Evolutionary conservation across 2,113 vertebrate genomes (phyloP).

Genomic region (Catharus bicknelli): DNA sequence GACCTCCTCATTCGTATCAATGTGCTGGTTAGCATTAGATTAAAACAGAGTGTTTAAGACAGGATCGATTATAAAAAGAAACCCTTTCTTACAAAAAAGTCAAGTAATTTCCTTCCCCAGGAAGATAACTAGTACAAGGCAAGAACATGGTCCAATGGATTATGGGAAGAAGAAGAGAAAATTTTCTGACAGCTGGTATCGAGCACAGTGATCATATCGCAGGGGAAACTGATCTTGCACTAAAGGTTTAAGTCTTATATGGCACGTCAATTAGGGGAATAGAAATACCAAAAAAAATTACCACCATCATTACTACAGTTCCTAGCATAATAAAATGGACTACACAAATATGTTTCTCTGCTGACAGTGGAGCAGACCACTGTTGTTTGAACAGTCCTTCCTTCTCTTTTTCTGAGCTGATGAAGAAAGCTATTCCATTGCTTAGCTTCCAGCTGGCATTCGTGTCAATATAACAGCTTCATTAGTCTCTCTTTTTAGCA

Average conservation of each 20-base stretch:
- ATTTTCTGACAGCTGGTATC: not conserved
- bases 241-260: not conserved
- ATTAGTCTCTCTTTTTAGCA: conserved; percentile 46
- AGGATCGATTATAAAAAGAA: not conserved
- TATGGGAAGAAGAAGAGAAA: not conserved
- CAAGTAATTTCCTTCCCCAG: not conserved
- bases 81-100: not conserved
- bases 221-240: not conserved
- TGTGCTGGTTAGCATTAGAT: not conserved
- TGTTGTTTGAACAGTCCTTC: not conserved
- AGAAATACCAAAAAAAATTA: not conserved
- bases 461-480: conserved; percentile 29
- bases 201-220: rapidly evolving
- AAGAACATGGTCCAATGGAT: not conserved
- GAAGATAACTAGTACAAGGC: not conserved
- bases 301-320: not conserved
- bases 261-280: not conserved
- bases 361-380: not conserved
- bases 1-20: not conserved
- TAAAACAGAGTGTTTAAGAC: not conserved
- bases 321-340: not conserved
- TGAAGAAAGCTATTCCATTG: conserved; percentile 28
- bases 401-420: not conserved
- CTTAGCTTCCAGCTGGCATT: conserved; percentile 39
- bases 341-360: not conserved